These are phyloP conservation scores for Sminthopsis crassicaudata DNA, from an alignment of 2,113 vertebrate genomes.

Conservation along the genomic window DNA sequence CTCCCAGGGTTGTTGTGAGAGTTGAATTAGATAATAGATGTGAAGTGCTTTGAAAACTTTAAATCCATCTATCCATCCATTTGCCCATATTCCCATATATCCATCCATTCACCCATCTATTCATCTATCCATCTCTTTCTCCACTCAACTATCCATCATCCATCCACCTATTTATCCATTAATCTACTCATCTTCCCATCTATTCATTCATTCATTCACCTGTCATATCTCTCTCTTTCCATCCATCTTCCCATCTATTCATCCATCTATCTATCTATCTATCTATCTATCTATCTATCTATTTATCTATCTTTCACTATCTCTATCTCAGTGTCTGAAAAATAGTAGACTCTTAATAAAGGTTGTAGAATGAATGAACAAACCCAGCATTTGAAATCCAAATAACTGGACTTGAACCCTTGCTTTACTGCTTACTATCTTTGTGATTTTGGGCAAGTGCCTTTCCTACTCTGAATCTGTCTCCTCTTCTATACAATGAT, in stretches of 20 bases:
- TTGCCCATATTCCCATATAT: background rate
- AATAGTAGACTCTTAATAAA: background rate
- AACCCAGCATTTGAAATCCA: background rate
- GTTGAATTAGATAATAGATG: background rate
- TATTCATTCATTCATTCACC: too few relatives aligned
- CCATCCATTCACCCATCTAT: background rate
- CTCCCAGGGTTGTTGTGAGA: background rate
- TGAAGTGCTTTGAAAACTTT: background rate
- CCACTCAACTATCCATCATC: background rate
- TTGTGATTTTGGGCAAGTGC: background rate
- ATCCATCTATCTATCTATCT: too few relatives aligned
- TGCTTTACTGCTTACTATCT: background rate
- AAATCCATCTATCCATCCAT: background rate
- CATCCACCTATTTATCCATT: background rate
- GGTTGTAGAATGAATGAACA: background rate
- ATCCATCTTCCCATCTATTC: background rate
- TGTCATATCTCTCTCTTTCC: too few relatives aligned
- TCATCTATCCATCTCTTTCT: background rate
- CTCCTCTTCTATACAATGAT: background rate
- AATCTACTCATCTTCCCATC: too few relatives aligned
- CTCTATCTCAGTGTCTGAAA: background rate
- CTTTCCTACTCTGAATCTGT: background rate
- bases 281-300: too few relatives aligned
- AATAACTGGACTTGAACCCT: background rate
- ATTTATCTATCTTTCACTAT: background rate